Evolutionary conservation across 2,113 vertebrate genomes (phyloP).

Genomic region (Coreoperca whiteheadi): DNA sequence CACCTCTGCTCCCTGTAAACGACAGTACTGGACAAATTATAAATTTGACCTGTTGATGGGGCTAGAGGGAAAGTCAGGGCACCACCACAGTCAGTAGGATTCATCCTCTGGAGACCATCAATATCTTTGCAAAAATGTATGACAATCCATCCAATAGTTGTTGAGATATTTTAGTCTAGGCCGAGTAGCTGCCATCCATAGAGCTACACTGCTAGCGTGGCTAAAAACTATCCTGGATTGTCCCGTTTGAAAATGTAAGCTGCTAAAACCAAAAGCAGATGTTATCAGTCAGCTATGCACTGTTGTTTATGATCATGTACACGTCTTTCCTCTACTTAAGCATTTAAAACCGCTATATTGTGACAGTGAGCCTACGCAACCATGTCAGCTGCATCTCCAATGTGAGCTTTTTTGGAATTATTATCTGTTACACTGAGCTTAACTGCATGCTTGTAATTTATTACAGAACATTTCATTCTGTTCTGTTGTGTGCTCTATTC

Average conservation of each 20-base stretch:
- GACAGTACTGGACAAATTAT: too few relatives aligned
- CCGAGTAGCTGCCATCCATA: too few relatives aligned
- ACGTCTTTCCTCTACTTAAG: neutral
- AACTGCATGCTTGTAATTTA: neutral
- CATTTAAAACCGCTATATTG: conserved; percentile 7
- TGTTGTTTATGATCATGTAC: neutral
- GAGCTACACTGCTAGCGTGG: neutral
- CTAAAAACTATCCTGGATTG: neutral
- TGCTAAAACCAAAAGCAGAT: conserved; percentile 25
- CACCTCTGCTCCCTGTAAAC: too few relatives aligned
- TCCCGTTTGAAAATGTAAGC: neutral
- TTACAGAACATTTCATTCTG: neutral
- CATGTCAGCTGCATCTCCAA: neutral
- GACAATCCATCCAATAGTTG: neutral
- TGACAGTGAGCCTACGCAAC: neutral
- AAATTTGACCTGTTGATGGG: too few relatives aligned
- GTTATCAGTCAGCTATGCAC: neutral
- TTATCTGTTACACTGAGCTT: neutral
- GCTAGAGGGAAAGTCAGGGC: too few relatives aligned
- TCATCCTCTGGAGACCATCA: neutral
- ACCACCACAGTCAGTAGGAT: too few relatives aligned
- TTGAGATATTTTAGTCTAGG: neutral
- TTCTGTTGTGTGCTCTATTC: neutral
- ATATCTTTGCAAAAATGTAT: neutral
- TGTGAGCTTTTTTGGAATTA: neutral